A percentile compares a stretch with the other conserved stretches of the same genome.
Evolutionary conservation across 2,888 invertebrate genomes (phyloP).

Genomic region (Meteorus cinctellus): DNA sequence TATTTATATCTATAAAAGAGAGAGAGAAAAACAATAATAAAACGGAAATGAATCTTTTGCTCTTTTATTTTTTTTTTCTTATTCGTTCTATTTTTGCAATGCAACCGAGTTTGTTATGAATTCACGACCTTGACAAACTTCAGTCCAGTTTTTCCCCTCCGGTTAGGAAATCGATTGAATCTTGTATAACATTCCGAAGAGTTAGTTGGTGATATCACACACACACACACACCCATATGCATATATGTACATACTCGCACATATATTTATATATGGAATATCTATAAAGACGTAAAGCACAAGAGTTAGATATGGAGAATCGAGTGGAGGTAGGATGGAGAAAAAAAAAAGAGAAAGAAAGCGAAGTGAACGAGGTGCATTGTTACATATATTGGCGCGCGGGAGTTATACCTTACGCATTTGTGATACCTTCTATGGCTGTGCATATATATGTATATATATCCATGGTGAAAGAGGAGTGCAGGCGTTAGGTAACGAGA

Average conservation of each 20-base stretch:
- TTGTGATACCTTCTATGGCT: conserved; percentile 45
- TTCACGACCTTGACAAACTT: conserved; percentile 27
- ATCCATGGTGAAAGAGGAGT: conserved; percentile 26
- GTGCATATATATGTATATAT: neutral
- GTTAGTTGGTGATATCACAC: neutral
- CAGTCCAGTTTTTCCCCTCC: conserved; percentile 4
- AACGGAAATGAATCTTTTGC: neutral
- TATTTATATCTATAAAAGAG: neutral
- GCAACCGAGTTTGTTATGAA: conserved; percentile 3
- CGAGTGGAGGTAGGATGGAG: neutral
- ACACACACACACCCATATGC: neutral
- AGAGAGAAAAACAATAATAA: neutral
- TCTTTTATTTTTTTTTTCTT: neutral
- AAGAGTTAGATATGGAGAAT: conserved; percentile 23
- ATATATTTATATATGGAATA: neutral
- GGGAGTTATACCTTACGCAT: conserved; percentile 44
- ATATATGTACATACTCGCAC: neutral
- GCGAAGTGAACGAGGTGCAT: conserved; percentile 35
- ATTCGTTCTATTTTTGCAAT: neutral
- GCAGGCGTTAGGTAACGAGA: conserved; percentile 34
- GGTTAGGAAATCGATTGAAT: conserved; percentile 14
- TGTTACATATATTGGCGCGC: conserved; percentile 32
- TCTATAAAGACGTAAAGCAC: neutral
- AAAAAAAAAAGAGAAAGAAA: conserved; percentile 27
- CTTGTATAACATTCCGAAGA: conserved; percentile 1